phyloP scores from a whole-genome alignment of 2,797 vertebrate species.

The Tiaroga cobitis region DNA sequence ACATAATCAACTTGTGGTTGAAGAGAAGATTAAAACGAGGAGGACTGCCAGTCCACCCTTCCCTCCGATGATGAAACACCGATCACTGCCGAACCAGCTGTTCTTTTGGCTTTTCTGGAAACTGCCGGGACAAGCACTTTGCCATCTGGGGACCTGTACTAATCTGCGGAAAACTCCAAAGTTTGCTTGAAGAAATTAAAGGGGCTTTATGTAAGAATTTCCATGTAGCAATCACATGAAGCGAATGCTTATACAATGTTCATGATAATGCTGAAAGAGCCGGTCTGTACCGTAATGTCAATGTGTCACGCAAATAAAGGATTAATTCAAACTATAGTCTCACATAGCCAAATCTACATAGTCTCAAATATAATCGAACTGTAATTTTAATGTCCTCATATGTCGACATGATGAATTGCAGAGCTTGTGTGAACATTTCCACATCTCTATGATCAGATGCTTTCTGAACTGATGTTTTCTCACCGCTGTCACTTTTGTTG shows the following conservation, averaged over 20 bases:
- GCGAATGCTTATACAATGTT: neutral
- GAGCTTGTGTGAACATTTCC: no score
- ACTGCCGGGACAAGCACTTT: constrained; percentile 22
- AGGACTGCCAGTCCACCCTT: constrained; percentile 41
- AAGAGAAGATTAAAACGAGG: constrained; percentile 31
- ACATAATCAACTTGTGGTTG: constrained; percentile 43
- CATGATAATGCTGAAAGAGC: neutral
- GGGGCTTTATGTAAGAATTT: neutral
- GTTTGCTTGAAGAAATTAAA: constrained; percentile 12
- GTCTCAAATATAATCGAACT: no score
- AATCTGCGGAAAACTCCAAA: constrained; percentile 17
- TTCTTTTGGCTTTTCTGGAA: constrained; percentile 53
- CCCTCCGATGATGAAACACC: constrained; percentile 70
- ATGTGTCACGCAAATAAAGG: no score
- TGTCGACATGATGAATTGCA: no score
- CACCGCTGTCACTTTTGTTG: no score
- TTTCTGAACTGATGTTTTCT: no score
- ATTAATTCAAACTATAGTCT: no score
- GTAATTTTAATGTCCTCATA: no score
- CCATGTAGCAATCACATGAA: neutral
- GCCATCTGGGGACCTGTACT: constrained; percentile 32
- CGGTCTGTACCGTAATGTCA: neutral
- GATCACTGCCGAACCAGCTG: constrained; percentile 73
- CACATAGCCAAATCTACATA: no score
- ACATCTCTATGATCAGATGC: no score